Base-by-base conservation (phyloP, 1,140 invertebrate genomes). In the Sarcophaga bullata region DNA sequence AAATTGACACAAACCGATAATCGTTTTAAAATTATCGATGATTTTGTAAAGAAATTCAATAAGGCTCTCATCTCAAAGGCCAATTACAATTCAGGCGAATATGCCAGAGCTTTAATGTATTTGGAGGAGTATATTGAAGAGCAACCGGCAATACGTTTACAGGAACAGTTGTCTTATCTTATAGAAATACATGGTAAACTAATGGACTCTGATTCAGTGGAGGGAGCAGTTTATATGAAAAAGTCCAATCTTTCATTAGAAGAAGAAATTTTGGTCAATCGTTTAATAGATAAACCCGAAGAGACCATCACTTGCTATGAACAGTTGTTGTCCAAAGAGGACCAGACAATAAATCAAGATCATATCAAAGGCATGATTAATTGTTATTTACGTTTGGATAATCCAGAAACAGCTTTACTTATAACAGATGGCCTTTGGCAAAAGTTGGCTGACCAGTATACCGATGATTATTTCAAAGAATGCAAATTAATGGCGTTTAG, bases 401-500 rank as follows among this genome's bases (percentile, higher is more conserved):
- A 95, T 85, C 95, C 95, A 0, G 94, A 94, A 84, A 95, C 94
- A 0, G 95, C 95, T 0, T 90, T 95, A 83, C 91, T 94, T 76
- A 92, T 95, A 73, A 92, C 93, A 50, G 92, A 94, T 84, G 92
- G 93, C 1, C 86, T 93, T 7, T 86, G 93, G 25, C 85, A 90
- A 52, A 90, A 92, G 82, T 88, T 85, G 84, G 84, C 85, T 86
- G 91, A 91, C 90, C 90, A 84, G 84, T 90, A 86, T 84, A 90
- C 88, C 15, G 91, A 90, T 84, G 91, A 90, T 73, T 89, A 87
- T 73, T 90, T 93, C 49, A 92, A 92, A 84, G 94, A 94, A 84
- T 92, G 95, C 78, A 92, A 94, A 83, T 93, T 96, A 99, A 90
- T 98, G 97, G 97, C 94, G 95, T 85, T 91, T 98, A 8, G 94